Conservation (phyloP, 2,797 vertebrate species). For the Allochrocebus solatus region DNA sequence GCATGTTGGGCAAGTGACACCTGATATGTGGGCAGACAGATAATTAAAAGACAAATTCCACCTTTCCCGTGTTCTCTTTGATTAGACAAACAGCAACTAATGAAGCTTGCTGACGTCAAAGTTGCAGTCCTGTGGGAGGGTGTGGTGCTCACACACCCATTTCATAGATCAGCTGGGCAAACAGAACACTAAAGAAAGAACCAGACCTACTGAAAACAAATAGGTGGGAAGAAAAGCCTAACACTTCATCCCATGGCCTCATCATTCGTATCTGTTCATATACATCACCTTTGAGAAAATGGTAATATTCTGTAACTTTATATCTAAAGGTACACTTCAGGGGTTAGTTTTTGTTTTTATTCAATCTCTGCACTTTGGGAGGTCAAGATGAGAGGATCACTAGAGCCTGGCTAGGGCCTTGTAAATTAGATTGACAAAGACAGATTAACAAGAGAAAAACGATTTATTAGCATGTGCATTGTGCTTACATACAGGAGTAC, state of each 20-base stretch:
- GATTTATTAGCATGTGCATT: not conserved
- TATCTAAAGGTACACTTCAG: not conserved
- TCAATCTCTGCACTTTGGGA: not conserved
- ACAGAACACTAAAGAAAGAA: not conserved
- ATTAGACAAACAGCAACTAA: slow-evolving; percentile 55
- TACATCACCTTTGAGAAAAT: not conserved
- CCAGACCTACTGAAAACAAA: slow-evolving; percentile 49
- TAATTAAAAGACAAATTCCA: slow-evolving; percentile 64
- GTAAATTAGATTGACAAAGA: not conserved
- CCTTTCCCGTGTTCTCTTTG: slow-evolving; percentile 5
- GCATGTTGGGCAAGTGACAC: not conserved
- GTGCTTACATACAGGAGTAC: not conserved
- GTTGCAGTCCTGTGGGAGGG: not conserved
- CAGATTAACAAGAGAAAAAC: not conserved
- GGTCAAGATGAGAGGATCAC: not conserved
- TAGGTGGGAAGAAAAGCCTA: not conserved
- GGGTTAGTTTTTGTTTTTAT: not conserved
- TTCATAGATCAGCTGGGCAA: slow-evolving; percentile 41
- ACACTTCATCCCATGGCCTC: not conserved
- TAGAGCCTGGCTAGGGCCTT: not conserved
- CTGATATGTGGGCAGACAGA: slow-evolving; percentile 49
- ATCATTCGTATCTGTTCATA: not conserved
- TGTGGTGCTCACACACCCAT: slow-evolving; percentile 51
- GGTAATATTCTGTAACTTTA: not conserved
- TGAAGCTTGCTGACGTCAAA: slow-evolving; percentile 57